phyloP scores from a whole-genome alignment of 2,888 invertebrate species.

The Colostygia pectinataria region DNA sequence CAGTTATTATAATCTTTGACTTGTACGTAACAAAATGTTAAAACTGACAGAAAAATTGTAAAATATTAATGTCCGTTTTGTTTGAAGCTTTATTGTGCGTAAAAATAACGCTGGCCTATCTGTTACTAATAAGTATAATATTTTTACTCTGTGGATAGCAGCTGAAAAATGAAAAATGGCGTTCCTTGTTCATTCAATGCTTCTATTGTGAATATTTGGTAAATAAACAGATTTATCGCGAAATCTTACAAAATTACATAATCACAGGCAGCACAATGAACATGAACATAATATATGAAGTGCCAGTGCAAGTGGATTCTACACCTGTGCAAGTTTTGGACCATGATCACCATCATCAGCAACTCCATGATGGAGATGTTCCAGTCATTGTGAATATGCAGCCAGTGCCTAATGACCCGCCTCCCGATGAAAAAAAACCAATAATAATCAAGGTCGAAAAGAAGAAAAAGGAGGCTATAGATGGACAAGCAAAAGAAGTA shows the following conservation, averaged over 20 bases:
- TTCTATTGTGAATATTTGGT: conserved; percentile 32
- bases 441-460: conserved; percentile 51
- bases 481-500: conserved; percentile 73
- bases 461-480: conserved; percentile 76
- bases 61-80: too few species aligned
- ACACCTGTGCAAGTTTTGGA: conserved; percentile 35
- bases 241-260: conserved; percentile 8
- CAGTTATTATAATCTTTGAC: too few species aligned
- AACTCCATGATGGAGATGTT: conserved; percentile 33
- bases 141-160: conserved; percentile 19
- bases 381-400: conserved; percentile 44
- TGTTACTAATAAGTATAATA: too few species aligned
- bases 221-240: conserved; percentile 30
- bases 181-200: conserved; percentile 19
- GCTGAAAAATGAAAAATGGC: conserved; percentile 28
- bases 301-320: conserved; percentile 33
- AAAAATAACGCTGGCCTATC: too few species aligned
- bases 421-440: conserved; percentile 48
- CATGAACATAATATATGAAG: conserved; percentile 52
- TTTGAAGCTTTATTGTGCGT: too few species aligned
- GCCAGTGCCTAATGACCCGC: conserved; percentile 33
- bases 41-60: too few species aligned
- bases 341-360: conserved; percentile 36
- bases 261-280: conserved; percentile 41
- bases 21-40: too few species aligned